Evolutionary conservation across 2,113 vertebrate genomes (phyloP), one percentile per base, ranked within the genome.

Genomic region (Paramormyrops kingsleyae): DNA sequence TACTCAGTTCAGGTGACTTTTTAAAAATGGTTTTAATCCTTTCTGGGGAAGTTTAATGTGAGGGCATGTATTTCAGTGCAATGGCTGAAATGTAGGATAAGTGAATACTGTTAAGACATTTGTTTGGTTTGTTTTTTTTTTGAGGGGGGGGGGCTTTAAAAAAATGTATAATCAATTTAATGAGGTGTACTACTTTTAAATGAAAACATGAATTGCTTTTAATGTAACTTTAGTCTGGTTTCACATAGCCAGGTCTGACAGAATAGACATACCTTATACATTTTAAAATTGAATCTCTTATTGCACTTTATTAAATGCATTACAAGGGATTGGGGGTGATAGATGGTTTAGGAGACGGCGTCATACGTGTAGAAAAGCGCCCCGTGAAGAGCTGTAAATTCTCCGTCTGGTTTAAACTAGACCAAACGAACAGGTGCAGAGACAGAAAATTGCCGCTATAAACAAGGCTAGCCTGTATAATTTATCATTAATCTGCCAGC

Each of bases 401-500:
- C 92, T 93, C 59, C 47, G 93, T 92, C 94, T 93, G 95, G 94
- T 95, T 92, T 94, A 95, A 95, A 95, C 94, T 94, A 94, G 93
- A 95, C 93, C 94, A 95, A 94, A 96, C 94, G 94, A 96, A 95
- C 95, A 96, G 95, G 95, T 96, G 95, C 94, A 93, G 94, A 50
- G 93, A 92, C 92, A 92, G 94, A 95, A 95, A 95, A 96, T 95
- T 94, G 94, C 95, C 93, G 95, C 94, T 94, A 95, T 96, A 96
- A 96, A 96, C 95, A 95, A 95, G 94, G 93, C 93, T 91, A 93
- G 94, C 94, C 95, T 94, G 95, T 94, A 94, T 96, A 96, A 96
- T 96, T 96, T 96, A 96, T 96, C 95, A 95, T 95, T 96, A 95
- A 96, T 96, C 95, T 95, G 93, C 93, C 94, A 91, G 94, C 93